Evolutionary conservation across 2,888 invertebrate species (phyloP), one percentile per base, ranked within the genome.

Genomic region (Macrophya annulata): DNA sequence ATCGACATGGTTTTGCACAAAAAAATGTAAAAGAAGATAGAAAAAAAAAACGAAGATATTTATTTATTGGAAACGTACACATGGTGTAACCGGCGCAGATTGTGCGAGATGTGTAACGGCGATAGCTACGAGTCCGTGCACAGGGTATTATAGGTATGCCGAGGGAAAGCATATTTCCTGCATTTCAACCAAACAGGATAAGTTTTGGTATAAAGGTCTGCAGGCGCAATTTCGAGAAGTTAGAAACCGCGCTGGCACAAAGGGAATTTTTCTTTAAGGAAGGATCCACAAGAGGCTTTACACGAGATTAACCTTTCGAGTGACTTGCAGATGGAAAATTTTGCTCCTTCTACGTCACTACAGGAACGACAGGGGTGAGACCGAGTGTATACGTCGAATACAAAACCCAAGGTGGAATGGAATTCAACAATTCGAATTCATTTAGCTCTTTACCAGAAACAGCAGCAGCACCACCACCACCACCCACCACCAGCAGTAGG

Each of bases 281-380:
- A 81, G 81, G 62, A 81, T 81, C 81, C 59, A 43, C 81, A 62
- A 81, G 81, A 81, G 81, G 81, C 81, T 81, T 81, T 81, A 81
- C 81, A 62, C 81, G 81, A 81, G 81, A 81, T 81, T 81, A 81
- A 81, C 81, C 81, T 81, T 81, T 62, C 62, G 81, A 81, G 81
- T 81, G 81, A 81, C 81, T 81, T 62, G 81, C 81, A 62, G 81
- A 81, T 62, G 62, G 81, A 81, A 81, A 55, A 31, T 31, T 55
- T 55, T 55, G 2, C 55, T 81, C 59, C 37, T 62, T 62, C 81
- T 43, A 40, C 81, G 48, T 81, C 77, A 77, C 40, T 81, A 81
- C 59, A 40, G 43, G 62, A 43, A 43, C 62, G 40, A 31, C 31
- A 31, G 31, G 79, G 62, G 62, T 43, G 59, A 62, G 15, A 10